Evolutionary conservation across 2,888 invertebrate genomes (phyloP), one percentile per base, ranked within the genome.

Genomic region (Eristalinus sepulchralis): DNA sequence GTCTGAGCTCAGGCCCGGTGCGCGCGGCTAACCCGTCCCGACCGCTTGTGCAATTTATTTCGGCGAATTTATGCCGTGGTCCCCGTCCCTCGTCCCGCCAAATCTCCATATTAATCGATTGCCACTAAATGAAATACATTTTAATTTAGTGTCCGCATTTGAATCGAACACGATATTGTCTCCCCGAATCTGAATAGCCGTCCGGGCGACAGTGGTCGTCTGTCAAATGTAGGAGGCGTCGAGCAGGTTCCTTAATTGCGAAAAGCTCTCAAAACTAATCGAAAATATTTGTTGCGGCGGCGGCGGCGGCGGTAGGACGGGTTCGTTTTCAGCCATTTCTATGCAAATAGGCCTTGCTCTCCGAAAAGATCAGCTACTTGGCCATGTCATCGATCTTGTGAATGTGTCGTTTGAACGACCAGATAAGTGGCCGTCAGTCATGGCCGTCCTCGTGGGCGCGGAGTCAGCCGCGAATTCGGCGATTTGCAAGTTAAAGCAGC

Each of bases 231-330:
- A 81, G 85, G 77, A 85, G 81, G 70, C 68, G 17, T 67, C 57
- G 67, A 67, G 64, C 82, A 47, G 68, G 73, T 71, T 82, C 67
- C 62, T 85, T 86, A 82, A 86, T 86, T 85, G 78, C 82, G 75
- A 82, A 86, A 82, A 83, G 70, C 86, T 86, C 75, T 86, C 86
- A 86, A 86, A 86, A 79, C 78, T 83, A 86, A 82, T 79, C 86
- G 86, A 79, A 67, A 63, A 82, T 79, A 76, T 83, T 86, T 86
- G 82, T 82, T 83, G 70, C 78, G 55, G 73, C 59, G 47, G 33
- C 24, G 55, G 20, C 33, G n/a, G 36, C 27, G 57, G 13, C 22
- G 20, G n/a, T n/a, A 17, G 36, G 34, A 47, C 3, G 3, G 13
- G 39, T 59, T 60, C 13, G 27, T 33, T 34, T 64, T 60, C 47